Conservation (phyloP, 2,888 invertebrate genomes). For the Chrysolina haemoptera region DNA sequence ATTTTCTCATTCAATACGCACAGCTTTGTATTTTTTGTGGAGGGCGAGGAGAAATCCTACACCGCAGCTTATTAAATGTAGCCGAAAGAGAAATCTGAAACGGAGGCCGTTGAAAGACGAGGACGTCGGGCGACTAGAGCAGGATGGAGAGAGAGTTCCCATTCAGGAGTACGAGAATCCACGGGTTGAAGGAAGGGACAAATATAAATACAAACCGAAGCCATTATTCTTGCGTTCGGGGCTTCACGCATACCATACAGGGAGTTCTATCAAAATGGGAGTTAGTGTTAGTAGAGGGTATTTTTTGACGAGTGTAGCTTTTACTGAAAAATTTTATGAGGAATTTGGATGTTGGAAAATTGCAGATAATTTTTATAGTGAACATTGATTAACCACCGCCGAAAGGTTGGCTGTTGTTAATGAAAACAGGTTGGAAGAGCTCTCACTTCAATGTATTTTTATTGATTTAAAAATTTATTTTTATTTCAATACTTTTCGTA, state of each 20-base stretch:
- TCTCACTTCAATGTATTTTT: no score
- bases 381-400: no score
- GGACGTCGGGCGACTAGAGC: background rate
- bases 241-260: constrained; percentile 19
- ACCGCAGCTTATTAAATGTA: constrained; percentile 19
- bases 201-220: constrained; percentile 51
- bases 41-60: constrained; percentile 24
- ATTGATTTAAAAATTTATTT: no score
- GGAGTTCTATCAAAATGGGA: constrained; percentile 30
- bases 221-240: constrained; percentile 46
- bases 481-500: no score
- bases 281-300: background rate
- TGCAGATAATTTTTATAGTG: no score
- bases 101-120: constrained; percentile 13
- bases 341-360: background rate
- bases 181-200: constrained; percentile 42
- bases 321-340: background rate
- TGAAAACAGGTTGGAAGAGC: no score
- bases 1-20: constrained; percentile 23
- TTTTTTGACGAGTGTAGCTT: background rate
- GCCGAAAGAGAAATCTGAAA: constrained; percentile 22
- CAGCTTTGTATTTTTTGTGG: constrained; percentile 29
- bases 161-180: constrained; percentile 27
- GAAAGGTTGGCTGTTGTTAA: no score
- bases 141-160: constrained; percentile 5